These are phyloP conservation scores for Hypomecis punctinalis DNA, from an alignment of 2,888 invertebrate genomes.

Conservation along the genomic window DNA sequence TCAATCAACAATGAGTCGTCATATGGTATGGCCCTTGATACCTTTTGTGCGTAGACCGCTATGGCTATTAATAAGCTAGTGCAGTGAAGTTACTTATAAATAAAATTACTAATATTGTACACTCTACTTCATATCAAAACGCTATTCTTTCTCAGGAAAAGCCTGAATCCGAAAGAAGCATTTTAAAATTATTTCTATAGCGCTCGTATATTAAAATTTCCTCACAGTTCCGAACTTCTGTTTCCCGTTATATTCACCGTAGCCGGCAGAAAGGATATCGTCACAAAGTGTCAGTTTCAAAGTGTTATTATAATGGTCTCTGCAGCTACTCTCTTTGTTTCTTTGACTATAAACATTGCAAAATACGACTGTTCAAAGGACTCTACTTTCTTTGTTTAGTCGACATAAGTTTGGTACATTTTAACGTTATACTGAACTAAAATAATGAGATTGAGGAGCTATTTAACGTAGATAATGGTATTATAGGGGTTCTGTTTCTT, in stretches of 20 bases:
- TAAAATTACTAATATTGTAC: too few relatives aligned
- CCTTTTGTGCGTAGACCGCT: too few relatives aligned
- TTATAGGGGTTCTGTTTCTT: too few relatives aligned
- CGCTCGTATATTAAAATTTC: not conserved
- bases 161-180: too few relatives aligned
- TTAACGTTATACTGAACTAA: not conserved
- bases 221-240: conserved; percentile 7
- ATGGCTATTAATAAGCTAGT: too few relatives aligned
- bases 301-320: conserved; percentile 31
- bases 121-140: too few relatives aligned
- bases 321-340: conserved; percentile 22
- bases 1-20: too few relatives aligned
- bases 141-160: too few relatives aligned
- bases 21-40: too few relatives aligned
- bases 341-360: conserved; percentile 19
- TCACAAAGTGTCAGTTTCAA: conserved; percentile 35
- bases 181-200: too few relatives aligned
- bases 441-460: not conserved
- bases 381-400: not conserved
- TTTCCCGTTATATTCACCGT: conserved; percentile 3
- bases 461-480: too few relatives aligned
- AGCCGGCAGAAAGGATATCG: conserved; percentile 13
- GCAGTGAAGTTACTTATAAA: too few relatives aligned
- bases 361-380: conserved; percentile 8
- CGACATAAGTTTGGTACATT: not conserved